Conservation (phyloP, 2,797 vertebrate species). For the Telmatherina bonti region DNA sequence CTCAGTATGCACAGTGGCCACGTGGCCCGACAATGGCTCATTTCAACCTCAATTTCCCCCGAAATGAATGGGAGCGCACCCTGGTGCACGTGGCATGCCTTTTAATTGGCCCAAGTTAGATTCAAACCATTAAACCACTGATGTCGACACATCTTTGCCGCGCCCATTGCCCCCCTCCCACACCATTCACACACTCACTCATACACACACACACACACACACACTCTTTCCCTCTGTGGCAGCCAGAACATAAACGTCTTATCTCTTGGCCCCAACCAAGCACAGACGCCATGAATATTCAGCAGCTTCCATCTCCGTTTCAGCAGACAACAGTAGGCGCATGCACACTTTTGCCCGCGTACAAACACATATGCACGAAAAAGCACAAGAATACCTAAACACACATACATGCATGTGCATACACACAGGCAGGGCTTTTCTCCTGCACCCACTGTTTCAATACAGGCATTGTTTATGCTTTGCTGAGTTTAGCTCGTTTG, state of each 20-base stretch:
- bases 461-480: constrained; percentile 67
- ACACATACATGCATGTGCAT: constrained; percentile 9
- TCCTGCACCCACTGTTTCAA: constrained; percentile 59
- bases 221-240: constrained; percentile 44
- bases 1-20: constrained; percentile 79
- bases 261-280: constrained; percentile 70
- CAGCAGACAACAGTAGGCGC: constrained; percentile 63
- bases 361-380: not conserved
- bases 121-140: constrained; percentile 84
- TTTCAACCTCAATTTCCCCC: constrained; percentile 87
- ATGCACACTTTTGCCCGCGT: constrained; percentile 39
- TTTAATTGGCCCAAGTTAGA: constrained; percentile 86
- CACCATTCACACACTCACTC: constrained; percentile 32
- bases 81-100: constrained; percentile 71
- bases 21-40: constrained; percentile 82
- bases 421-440: constrained; percentile 36
- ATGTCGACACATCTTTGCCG: constrained; percentile 76
- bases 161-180: constrained; percentile 52
- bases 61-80: constrained; percentile 83
- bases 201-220: constrained; percentile 26
- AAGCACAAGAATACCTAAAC: constrained; percentile 21
- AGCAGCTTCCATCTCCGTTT: constrained; percentile 72
- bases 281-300: constrained; percentile 81
- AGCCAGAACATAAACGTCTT: constrained; percentile 76
- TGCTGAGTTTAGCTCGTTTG: constrained; percentile 71